A percentile compares a stretch with the other conserved stretches of the same genome.
phyloP scores from a whole-genome alignment of 1,140 invertebrate genomes.

The Neuroterus valhalla region DNA sequence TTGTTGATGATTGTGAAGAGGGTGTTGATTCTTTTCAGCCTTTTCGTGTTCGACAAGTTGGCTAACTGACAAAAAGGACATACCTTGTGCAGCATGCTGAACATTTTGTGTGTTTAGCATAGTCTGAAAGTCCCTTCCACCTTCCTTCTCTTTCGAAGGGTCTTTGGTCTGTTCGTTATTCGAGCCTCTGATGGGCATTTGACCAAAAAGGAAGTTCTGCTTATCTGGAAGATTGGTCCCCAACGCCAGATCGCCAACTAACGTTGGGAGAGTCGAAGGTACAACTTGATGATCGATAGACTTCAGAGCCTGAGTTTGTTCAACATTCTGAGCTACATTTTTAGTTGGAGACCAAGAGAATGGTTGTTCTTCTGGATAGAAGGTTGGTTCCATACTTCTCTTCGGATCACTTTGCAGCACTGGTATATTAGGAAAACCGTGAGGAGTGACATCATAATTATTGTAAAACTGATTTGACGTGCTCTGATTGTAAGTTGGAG shows the following conservation, averaged over 20 bases:
- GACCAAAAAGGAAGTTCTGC: constrained; percentile 69
- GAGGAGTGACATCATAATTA: constrained; percentile 69
- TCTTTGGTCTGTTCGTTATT: constrained; percentile 61
- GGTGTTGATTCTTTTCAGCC: constrained; percentile 69
- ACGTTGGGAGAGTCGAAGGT: constrained; percentile 76
- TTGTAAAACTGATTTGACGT: constrained; percentile 72
- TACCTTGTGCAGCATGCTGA: constrained; percentile 62
- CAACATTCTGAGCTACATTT: constrained; percentile 69
- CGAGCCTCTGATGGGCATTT: constrained; percentile 56
- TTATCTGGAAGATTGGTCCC: constrained; percentile 73
- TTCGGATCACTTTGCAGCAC: constrained; percentile 66
- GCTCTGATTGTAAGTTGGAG: constrained; percentile 68
- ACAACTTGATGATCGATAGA: constrained; percentile 71
- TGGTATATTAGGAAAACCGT: constrained; percentile 68
- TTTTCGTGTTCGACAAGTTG: constrained; percentile 80
- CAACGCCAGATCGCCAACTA: constrained; percentile 78
- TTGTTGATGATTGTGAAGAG: constrained; percentile 50
- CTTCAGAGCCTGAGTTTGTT: constrained; percentile 63
- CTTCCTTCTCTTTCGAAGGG: constrained; percentile 65
- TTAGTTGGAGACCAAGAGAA: constrained; percentile 79
- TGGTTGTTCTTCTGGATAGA: constrained; percentile 74
- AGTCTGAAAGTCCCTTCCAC: constrained; percentile 63
- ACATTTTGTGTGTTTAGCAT: constrained; percentile 63
- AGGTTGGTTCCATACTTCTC: constrained; percentile 59
- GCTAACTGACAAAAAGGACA: constrained; percentile 79